Base-by-base conservation (phyloP, 2,797 vertebrate genomes). In the Neopelma chrysocephalum region DNA sequence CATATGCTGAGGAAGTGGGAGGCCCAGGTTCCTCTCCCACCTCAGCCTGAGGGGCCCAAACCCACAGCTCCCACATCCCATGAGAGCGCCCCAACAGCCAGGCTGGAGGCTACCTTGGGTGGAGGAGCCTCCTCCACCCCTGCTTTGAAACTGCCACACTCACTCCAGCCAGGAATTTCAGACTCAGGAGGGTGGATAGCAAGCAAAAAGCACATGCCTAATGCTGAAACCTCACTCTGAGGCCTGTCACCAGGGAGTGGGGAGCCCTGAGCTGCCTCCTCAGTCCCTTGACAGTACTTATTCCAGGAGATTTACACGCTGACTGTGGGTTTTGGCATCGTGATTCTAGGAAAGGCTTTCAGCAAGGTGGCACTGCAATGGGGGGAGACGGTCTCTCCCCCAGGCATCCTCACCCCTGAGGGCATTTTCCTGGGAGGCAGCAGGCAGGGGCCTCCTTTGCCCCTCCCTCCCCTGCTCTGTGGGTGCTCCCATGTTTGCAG, bases 1-100 rank as follows among this genome's bases (percentile, higher is more conserved):
- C 95, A 95, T 97, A 97, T 94, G 95, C 96, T 92, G 95, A 95
- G 90, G 96, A 97, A 95, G 94, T 95, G 86, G 94, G 93, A 97
- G 93, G 94, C 81, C 34, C 25, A 81, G 78, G 92, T 89, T 97
- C 86, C 94, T 82, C 45, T 96, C 93, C 95, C 89, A 56, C 96
- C 96, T 92, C 96, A 94, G 95, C 96, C 95, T 0, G 26, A 97
- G 94, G 96, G 94, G 87, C 77, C 87, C 95, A 96, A 97, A 96
- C 93, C 95, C 93, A 93, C 32, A 20, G 82, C 78, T 96, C 92
- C 92, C 92, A 89, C 94, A 87, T 87, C 79, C 90, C 95, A 87
- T 95, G 94, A 94, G 64, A 96, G 96, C 1, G 38, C 75, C 93
- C 81, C 93, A 87, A 51, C 95, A 87, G n/a, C 85, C 84, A 85